phyloP scores from a whole-genome alignment of 2,888 invertebrate species.

The Hyles lineata region DNA sequence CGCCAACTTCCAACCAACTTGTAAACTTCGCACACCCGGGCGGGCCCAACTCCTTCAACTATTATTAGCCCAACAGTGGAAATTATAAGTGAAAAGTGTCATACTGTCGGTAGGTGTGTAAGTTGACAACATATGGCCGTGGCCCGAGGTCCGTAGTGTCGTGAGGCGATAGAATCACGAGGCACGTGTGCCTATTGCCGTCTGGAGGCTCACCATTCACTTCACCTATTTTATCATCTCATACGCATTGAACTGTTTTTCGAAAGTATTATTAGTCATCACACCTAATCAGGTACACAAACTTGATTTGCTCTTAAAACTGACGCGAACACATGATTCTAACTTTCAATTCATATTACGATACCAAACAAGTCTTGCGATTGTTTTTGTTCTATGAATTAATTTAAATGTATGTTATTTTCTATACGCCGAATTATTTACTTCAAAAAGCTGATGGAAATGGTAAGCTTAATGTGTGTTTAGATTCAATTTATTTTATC shows the following conservation, averaged over 20 bases:
- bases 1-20: constrained; percentile 32
- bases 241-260: constrained; percentile 64
- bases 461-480: too few species aligned
- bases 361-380: not conserved
- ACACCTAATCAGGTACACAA: constrained; percentile 56
- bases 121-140: constrained; percentile 78
- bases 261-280: constrained; percentile 68
- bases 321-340: constrained; percentile 39
- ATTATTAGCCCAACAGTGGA: constrained; percentile 44
- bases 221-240: constrained; percentile 75
- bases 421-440: too few species aligned
- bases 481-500: too few species aligned
- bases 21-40: constrained; percentile 40
- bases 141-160: constrained; percentile 70
- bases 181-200: constrained; percentile 74
- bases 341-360: constrained; percentile 30
- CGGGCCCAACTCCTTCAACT: not conserved
- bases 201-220: constrained; percentile 80
- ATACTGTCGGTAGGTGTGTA: constrained; percentile 69
- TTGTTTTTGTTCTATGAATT: not conserved
- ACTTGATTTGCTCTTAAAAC: constrained; percentile 23
- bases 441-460: too few species aligned
- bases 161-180: constrained; percentile 76
- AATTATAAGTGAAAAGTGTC: constrained; percentile 71
- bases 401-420: not conserved